These are phyloP conservation scores for Pheosia gnoma DNA, from an alignment of 2,888 invertebrate genomes.

Conservation along the genomic window DNA sequence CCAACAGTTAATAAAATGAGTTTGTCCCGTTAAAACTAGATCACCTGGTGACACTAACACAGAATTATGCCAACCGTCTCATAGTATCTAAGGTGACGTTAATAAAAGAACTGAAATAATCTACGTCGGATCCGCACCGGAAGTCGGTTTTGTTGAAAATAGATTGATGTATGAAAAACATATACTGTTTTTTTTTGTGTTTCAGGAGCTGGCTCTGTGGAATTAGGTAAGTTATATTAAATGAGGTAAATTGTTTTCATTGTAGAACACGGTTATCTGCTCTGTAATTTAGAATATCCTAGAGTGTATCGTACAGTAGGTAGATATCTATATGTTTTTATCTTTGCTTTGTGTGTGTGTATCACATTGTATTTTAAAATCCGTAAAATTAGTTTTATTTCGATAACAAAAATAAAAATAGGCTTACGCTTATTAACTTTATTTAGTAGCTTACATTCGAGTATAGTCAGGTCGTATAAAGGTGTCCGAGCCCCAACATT, in stretches of 20 bases:
- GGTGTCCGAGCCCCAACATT: too few relatives aligned
- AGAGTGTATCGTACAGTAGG: too few relatives aligned
- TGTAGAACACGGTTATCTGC: too few relatives aligned
- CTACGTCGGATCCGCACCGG: constrained; percentile 44
- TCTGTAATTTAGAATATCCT: too few relatives aligned
- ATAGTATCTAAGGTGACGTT: constrained; percentile 25
- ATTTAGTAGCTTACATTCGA: too few relatives aligned
- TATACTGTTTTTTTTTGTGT: not conserved
- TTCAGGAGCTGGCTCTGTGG: not conserved
- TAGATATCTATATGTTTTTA: too few relatives aligned
- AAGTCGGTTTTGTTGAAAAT: constrained; percentile 48
- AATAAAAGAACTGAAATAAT: constrained; percentile 57
- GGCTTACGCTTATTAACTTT: too few relatives aligned
- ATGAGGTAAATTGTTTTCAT: not conserved
- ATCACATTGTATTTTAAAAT: too few relatives aligned
- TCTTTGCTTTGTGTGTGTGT: too few relatives aligned
- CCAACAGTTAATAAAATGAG: not conserved
- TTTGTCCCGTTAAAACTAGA: not conserved
- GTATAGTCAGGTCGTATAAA: too few relatives aligned
- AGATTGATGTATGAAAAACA: constrained; percentile 36
- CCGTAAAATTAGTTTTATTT: too few relatives aligned
- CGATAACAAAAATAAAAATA: too few relatives aligned
- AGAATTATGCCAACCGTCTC: constrained; percentile 35
- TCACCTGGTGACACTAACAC: constrained; percentile 4
- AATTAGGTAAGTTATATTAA: not conserved